These are phyloP conservation scores for Tyrannus savana DNA, from an alignment of 2,113 vertebrate genomes.

Conservation along the genomic window DNA sequence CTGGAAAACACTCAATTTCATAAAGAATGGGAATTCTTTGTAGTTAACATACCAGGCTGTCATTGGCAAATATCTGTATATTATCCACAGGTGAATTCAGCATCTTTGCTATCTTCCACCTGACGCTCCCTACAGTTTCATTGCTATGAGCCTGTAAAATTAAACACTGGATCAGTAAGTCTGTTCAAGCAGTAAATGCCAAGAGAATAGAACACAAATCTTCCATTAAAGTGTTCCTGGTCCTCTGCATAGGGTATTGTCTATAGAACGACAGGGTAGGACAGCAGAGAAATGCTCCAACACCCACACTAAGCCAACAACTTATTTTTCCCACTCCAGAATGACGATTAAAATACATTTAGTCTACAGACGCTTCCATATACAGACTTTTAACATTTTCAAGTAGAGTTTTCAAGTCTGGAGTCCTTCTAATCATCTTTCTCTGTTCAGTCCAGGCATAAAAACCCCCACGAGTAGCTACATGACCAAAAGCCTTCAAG, in stretches of 20 bases:
- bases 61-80: slow-evolving; percentile 98
- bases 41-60: slow-evolving; percentile 88
- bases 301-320: background rate
- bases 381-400: background rate
- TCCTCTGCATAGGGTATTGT: background rate
- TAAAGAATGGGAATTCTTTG: background rate
- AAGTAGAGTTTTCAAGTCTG: background rate
- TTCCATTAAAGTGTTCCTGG: background rate
- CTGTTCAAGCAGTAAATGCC: background rate
- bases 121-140: slow-evolving; percentile 93
- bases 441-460: background rate
- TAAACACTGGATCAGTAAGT: background rate
- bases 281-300: background rate
- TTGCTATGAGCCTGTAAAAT: slow-evolving; percentile 94
- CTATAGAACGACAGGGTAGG: background rate
- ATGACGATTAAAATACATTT: background rate
- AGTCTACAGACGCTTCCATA: background rate
- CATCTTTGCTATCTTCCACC: slow-evolving; percentile 98
- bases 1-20: background rate
- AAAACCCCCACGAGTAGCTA: background rate
- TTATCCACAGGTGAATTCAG: slow-evolving; percentile 95
- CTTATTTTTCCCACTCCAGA: background rate
- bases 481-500: background rate
- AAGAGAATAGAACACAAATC: background rate
- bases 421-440: background rate